phyloP scores from a whole-genome alignment of 2,888 invertebrate species.

The Uloborus plumipes region DNA sequence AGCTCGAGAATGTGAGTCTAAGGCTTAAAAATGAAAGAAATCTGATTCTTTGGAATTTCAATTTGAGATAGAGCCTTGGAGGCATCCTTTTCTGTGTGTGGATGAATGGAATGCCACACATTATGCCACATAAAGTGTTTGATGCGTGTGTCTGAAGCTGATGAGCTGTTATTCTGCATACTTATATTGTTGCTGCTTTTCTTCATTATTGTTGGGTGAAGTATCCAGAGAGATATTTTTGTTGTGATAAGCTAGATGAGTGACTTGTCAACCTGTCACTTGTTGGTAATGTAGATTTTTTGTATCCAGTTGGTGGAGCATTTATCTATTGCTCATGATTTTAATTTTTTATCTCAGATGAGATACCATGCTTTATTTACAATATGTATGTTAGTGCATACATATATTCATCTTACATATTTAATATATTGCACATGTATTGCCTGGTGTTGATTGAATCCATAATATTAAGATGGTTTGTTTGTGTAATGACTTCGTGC shows the following conservation, averaged over 20 bases:
- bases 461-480: too few relatives aligned
- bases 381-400: background rate
- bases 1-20: conserved; percentile 71
- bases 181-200: conserved; percentile 58
- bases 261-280: conserved; percentile 8
- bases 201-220: conserved; percentile 48
- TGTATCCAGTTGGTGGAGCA: conserved; percentile 40
- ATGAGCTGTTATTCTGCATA: conserved; percentile 56
- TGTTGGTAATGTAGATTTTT: conserved; percentile 42
- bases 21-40: conserved; percentile 55
- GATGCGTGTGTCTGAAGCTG: conserved; percentile 58
- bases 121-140: conserved; percentile 51
- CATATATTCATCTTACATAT: too few relatives aligned
- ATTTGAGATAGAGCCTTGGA: conserved; percentile 66
- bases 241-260: conserved; percentile 5
- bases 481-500: too few relatives aligned
- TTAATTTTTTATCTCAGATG: conserved; percentile 35
- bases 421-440: too few relatives aligned
- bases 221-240: conserved; percentile 41
- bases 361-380: conserved; percentile 7
- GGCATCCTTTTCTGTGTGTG: conserved; percentile 53
- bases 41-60: conserved; percentile 51
- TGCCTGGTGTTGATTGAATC: too few relatives aligned
- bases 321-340: conserved; percentile 26
- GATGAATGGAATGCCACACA: conserved; percentile 47